phyloP scores from a whole-genome alignment of 2,888 invertebrate genomes.

The Nomada goodeniana region DNA sequence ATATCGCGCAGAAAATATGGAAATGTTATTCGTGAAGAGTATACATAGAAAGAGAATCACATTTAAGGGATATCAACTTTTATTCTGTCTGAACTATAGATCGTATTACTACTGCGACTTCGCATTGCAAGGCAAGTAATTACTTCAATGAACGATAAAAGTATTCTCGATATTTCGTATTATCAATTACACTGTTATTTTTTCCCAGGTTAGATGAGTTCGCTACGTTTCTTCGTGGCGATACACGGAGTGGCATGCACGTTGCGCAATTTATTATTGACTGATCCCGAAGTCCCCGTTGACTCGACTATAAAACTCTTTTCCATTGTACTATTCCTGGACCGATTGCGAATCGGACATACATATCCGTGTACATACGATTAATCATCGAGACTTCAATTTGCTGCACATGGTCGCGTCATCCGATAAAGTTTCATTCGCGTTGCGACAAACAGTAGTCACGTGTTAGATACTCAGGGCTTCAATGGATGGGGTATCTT shows the following conservation, averaged over 20 bases:
- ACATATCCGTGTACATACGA: constrained; percentile 1
- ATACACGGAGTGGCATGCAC: not conserved
- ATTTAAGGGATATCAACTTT: too few relatives aligned
- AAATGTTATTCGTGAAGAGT: too few relatives aligned
- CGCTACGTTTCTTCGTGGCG: not conserved
- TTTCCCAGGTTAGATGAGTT: not conserved
- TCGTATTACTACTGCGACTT: too few relatives aligned
- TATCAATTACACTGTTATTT: not conserved
- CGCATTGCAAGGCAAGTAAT: too few relatives aligned
- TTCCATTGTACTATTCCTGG: constrained; percentile 50
- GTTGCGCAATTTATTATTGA: constrained; percentile 50
- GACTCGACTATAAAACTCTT: constrained; percentile 42
- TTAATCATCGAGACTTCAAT: constrained; percentile 34
- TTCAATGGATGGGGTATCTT: not conserved
- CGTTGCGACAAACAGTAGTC: constrained; percentile 10
- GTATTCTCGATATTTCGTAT: not conserved
- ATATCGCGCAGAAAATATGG: too few relatives aligned
- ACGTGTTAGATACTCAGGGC: not conserved
- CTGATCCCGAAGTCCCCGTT: constrained; percentile 38
- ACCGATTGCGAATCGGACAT: constrained; percentile 18
- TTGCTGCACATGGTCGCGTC: constrained; percentile 27
- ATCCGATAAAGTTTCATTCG: constrained; percentile 32
- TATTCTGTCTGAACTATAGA: too few relatives aligned
- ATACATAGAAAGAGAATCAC: too few relatives aligned
- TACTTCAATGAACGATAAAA: too few relatives aligned